Percentiles rank a stretch among this genome's conserved stretches.
phyloP scores from a whole-genome alignment of 2,113 vertebrate genomes.

The Neolamprologus toae region DNA sequence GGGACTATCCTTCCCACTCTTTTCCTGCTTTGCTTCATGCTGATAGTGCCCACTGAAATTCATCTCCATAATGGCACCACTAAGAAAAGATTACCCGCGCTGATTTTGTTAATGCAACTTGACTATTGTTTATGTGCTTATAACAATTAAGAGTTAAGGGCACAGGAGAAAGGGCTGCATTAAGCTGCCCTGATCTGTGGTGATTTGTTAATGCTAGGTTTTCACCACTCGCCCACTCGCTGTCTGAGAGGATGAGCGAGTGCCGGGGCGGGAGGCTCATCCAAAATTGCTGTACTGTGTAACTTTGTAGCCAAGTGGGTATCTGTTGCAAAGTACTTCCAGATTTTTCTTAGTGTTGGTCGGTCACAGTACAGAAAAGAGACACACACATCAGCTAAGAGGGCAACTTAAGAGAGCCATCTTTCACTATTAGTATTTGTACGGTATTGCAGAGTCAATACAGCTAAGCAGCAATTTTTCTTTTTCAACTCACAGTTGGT shows the following conservation, averaged over 20 bases:
- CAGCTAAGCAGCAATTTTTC: background rate
- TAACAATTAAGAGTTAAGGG: constrained; percentile 46
- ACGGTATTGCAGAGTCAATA: background rate
- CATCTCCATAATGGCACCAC: constrained; percentile 43
- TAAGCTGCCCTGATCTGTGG: background rate
- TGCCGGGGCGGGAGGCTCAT: background rate
- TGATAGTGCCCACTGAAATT: constrained; percentile 8
- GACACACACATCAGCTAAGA: background rate
- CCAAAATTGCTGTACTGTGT: constrained; percentile 1
- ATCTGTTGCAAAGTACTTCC: background rate
- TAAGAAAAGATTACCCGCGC: constrained; percentile 39
- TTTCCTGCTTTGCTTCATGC: background rate
- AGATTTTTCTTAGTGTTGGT: background rate
- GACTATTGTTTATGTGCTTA: constrained; percentile 33
- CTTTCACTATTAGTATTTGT: background rate
- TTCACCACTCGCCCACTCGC: constrained; percentile 30
- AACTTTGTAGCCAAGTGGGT: constrained; percentile 1
- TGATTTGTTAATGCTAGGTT: constrained; percentile 43
- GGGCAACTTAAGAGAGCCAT: background rate
- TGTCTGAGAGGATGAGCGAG: constrained; percentile 7
- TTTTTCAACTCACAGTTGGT: background rate
- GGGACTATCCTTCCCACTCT: background rate
- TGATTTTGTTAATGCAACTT: constrained; percentile 51
- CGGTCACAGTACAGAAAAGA: background rate
- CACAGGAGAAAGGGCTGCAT: background rate